Conservation (phyloP, 1,140 invertebrate species). For the Coptotermes formosanus region DNA sequence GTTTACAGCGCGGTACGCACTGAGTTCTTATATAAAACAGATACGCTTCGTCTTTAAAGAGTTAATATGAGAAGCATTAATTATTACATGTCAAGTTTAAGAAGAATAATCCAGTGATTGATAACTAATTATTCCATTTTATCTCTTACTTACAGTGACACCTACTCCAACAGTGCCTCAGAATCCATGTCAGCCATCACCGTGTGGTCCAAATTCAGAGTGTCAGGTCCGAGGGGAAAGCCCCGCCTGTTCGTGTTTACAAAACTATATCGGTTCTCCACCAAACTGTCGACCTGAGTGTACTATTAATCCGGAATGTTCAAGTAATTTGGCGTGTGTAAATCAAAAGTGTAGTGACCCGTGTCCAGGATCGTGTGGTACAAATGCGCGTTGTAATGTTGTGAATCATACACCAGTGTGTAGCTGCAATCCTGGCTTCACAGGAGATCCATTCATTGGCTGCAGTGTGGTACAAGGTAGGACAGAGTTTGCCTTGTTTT, state of each 20-base stretch:
- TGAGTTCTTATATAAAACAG: too few species aligned
- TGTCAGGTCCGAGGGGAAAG: constrained; percentile 54
- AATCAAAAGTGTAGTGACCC: constrained; percentile 53
- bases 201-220: constrained; percentile 59
- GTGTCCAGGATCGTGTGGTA: constrained; percentile 55
- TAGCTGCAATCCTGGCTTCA: constrained; percentile 52
- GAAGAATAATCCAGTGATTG: too few species aligned
- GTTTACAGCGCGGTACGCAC: too few species aligned
- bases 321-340: constrained; percentile 52
- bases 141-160: neutral
- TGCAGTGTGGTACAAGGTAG: constrained; percentile 46
- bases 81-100: too few species aligned
- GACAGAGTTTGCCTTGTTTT: constrained; percentile 23
- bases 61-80: too few species aligned
- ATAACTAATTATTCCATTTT: neutral
- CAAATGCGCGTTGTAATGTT: constrained; percentile 52
- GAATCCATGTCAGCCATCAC: constrained; percentile 61
- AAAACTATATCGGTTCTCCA: constrained; percentile 57
- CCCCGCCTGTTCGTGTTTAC: constrained; percentile 53
- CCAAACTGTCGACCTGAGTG: constrained; percentile 60
- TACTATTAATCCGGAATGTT: constrained; percentile 58
- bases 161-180: constrained; percentile 39
- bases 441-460: constrained; percentile 58
- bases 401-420: constrained; percentile 57
- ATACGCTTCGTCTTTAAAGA: too few species aligned